Conservation (phyloP, 2,797 vertebrate species). For the Hypotaenidia okinawae region DNA sequence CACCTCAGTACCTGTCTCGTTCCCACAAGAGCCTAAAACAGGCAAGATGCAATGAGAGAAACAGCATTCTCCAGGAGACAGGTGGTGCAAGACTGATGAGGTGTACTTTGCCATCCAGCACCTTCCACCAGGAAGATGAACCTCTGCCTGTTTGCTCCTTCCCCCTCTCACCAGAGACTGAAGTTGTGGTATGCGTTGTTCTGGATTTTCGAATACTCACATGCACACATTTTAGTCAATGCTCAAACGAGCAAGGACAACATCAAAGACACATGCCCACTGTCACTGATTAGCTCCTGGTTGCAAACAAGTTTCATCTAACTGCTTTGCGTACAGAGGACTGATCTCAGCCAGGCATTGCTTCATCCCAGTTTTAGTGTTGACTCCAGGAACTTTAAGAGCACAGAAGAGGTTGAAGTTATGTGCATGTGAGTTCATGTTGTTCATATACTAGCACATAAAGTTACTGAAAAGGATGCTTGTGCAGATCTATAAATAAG, state of each 20-base stretch:
- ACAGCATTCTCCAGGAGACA: neutral
- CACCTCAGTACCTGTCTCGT: neutral
- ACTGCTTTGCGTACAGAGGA: slow-evolving; percentile 1
- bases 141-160: neutral
- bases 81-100: neutral
- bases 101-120: neutral
- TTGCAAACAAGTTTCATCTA: neutral
- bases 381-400: neutral
- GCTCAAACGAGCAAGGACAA: neutral
- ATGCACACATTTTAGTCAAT: neutral
- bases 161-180: neutral
- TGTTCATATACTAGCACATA: neutral
- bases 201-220: neutral
- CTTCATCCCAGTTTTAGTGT: neutral
- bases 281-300: neutral
- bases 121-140: neutral
- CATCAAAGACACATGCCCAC: neutral
- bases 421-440: neutral
- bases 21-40: neutral
- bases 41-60: neutral
- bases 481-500: neutral
- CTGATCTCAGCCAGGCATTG: slow-evolving; percentile 1
- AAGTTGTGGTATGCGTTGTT: neutral
- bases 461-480: neutral
- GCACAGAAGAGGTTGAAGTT: neutral